phyloP scores from a whole-genome alignment of 1,140 invertebrate species.

The Radopholus similis region DNA sequence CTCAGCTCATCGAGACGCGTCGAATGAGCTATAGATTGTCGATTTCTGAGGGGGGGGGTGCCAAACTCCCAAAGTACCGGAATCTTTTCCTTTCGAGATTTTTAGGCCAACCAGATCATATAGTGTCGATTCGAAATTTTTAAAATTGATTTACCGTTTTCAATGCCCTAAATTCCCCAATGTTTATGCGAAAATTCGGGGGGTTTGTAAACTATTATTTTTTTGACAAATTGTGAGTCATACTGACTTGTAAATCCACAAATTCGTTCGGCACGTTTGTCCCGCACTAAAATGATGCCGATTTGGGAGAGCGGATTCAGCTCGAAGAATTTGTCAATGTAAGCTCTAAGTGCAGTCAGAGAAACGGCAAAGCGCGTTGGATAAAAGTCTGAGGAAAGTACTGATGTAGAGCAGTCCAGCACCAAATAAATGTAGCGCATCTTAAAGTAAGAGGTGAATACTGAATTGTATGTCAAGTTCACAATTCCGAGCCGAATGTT shows the following conservation, averaged over 20 bases:
- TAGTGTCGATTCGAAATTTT: background rate
- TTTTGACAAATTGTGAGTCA: too few relatives aligned
- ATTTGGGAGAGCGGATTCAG: slow-evolving; percentile 36
- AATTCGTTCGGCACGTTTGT: slow-evolving; percentile 27
- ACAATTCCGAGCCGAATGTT: slow-evolving; percentile 34
- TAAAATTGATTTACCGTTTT: background rate
- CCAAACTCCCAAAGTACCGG: too few relatives aligned
- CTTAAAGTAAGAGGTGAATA: background rate
- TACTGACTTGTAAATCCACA: slow-evolving; percentile 19
- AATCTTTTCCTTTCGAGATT: too few relatives aligned
- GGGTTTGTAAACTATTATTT: too few relatives aligned
- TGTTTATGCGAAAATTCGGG: too few relatives aligned
- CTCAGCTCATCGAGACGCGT: too few relatives aligned
- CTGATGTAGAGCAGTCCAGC: slow-evolving; percentile 25
- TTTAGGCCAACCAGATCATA: too few relatives aligned
- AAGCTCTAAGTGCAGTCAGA: background rate
- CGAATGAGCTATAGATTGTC: too few relatives aligned
- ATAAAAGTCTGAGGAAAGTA: slow-evolving; percentile 24
- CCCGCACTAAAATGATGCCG: slow-evolving; percentile 20
- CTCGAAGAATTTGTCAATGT: slow-evolving; percentile 32
- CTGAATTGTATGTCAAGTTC: background rate
- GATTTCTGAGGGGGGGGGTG: too few relatives aligned
- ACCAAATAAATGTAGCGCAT: slow-evolving; percentile 27
- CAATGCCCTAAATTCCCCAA: slow-evolving; percentile 6
- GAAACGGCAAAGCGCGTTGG: slow-evolving; percentile 24